A percentile compares a stretch with the other conserved stretches of the same genome.
phyloP scores from a whole-genome alignment of 1,140 invertebrate genomes.

The Calosoma granatense region DNA sequence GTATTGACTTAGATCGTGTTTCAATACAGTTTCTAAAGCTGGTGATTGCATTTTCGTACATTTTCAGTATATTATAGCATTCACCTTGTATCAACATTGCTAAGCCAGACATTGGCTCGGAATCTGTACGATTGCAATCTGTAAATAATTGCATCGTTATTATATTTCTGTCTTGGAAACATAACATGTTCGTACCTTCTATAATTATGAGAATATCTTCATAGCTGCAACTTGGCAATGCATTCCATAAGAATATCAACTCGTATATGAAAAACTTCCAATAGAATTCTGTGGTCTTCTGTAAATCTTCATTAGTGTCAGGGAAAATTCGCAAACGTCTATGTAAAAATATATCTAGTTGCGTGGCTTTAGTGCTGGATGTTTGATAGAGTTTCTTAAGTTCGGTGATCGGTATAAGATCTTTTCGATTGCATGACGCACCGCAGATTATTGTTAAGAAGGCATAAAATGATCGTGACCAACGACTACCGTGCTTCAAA shows the following conservation, averaged over 20 bases:
- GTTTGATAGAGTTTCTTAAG: conserved; percentile 9
- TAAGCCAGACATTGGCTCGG: conserved; percentile 46
- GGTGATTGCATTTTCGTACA: conserved; percentile 38
- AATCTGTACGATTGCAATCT: conserved; percentile 34
- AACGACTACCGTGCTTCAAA: conserved; percentile 50
- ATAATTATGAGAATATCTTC: conserved; percentile 39
- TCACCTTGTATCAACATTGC: conserved; percentile 43
- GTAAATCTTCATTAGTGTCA: conserved; percentile 12
- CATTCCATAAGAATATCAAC: conserved; percentile 63
- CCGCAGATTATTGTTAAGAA: conserved; percentile 45
- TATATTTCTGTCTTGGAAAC: not conserved
- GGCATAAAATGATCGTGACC: conserved; percentile 61
- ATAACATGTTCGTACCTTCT: conserved; percentile 29
- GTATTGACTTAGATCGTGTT: conserved; percentile 25
- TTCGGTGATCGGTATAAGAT: conserved; percentile 4
- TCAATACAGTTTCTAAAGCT: conserved; percentile 41
- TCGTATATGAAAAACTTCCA: conserved; percentile 55
- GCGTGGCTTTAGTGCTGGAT: conserved; percentile 19
- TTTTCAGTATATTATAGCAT: conserved; percentile 36
- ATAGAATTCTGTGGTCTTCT: conserved; percentile 7
- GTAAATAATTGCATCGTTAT: conserved; percentile 12
- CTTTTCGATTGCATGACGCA: conserved; percentile 12
- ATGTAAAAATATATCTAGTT: conserved; percentile 26
- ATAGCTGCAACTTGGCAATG: conserved; percentile 48
- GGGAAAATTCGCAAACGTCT: conserved; percentile 23